Evolutionary conservation across 2,797 vertebrate species (phyloP).

Genomic region (Falco naumanni): DNA sequence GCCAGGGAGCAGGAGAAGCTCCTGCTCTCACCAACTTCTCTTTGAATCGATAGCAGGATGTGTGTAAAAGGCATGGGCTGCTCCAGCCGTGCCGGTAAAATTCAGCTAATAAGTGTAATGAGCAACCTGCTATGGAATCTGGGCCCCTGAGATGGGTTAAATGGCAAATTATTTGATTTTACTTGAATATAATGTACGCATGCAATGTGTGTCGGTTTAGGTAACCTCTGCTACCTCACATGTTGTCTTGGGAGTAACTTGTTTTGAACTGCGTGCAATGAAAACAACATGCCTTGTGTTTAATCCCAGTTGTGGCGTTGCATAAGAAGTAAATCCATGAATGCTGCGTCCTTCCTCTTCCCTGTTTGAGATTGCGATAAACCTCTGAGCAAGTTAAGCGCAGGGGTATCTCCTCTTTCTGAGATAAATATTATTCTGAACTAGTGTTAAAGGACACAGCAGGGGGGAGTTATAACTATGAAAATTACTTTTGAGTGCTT

Average conservation of each 20-base stretch:
- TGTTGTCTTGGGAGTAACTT: background rate
- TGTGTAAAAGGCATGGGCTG: background rate
- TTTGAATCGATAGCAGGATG: background rate
- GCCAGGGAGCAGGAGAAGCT: background rate
- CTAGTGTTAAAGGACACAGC: background rate
- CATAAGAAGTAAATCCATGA: background rate
- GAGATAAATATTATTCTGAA: background rate
- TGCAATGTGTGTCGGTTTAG: rapidly evolving
- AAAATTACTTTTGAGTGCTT: background rate
- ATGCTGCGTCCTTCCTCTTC: background rate
- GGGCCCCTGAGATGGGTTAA: background rate
- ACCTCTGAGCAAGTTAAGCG: background rate
- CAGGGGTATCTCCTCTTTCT: background rate
- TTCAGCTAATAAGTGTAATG: background rate
- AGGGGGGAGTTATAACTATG: background rate
- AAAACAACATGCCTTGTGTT: background rate
- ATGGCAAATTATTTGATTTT: background rate
- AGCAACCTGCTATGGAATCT: background rate
- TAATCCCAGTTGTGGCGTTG: background rate
- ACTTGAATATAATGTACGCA: background rate
- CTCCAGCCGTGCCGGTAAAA: background rate
- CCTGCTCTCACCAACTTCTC: background rate
- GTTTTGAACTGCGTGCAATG: background rate
- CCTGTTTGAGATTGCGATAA: background rate
- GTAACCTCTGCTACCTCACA: background rate